Evolutionary conservation across 2,113 vertebrate species (phyloP), one percentile per base, ranked within the genome.

Genomic region (Callipepla squamata): DNA sequence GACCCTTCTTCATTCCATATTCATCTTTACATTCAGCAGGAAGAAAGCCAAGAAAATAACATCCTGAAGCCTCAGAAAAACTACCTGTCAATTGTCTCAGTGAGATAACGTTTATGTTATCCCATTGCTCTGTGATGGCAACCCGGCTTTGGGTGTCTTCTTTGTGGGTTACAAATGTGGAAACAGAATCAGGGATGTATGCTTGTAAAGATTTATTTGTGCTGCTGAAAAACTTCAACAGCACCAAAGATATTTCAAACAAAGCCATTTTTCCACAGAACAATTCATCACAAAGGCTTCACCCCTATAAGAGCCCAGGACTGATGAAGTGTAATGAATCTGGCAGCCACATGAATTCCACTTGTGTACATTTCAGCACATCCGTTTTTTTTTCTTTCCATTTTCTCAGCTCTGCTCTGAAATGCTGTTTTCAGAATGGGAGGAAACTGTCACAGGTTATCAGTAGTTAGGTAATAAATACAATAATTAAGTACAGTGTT

Each of bases 241-340:
- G 89, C 95, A 91, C 48, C 87, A 87, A 92, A 96, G 90, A 90
- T 78, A 92, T 82, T 97, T 97, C 87, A 96, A 95, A 86, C 5
- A 12, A 96, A 96, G 85, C 55, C 6, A 76, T 97, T 95, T 96
- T 97, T 94, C 93, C 95, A 92, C 75, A 92, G 84, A 95, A 87
- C 90, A 94, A 94, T 95, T 94, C 81, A 89, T 94, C 83, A 93
- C 6, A 30, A 94, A 14, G 26, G 86, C 87, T 89, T 92, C 11
- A 42, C 65, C 70, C 82, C 80, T 91, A 16, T 69, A 80, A 95
- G 67, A 90, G 50, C 72, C 63, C 87, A 90, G 93, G 95, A 90
- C 87, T 87, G 93, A 96, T 94, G 90, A 95, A 94, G 58, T 90
- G 82, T 89, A 82, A 94, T 94, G 93, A 97, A 97, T 87, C 59